A percentile compares a stretch with the other conserved stretches of the same genome.
These are phyloP conservation scores for Myotis brandtii DNA, from an alignment of 2,113 vertebrate species.

Conservation along the genomic window DNA sequence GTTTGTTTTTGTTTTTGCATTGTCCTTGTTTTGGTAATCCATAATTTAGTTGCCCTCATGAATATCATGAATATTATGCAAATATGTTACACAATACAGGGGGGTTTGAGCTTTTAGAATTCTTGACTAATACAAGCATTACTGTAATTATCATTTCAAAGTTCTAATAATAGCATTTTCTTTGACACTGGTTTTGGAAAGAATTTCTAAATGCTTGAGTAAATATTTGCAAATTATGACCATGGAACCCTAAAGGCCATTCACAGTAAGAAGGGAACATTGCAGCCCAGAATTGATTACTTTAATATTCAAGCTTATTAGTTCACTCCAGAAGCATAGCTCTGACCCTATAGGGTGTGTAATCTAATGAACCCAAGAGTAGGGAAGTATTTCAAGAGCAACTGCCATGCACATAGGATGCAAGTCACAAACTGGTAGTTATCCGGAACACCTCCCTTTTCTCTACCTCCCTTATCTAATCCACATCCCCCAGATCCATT, in stretches of 20 bases:
- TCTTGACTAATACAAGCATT: constrained; percentile 30
- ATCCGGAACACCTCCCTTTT: not conserved
- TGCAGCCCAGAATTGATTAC: constrained; percentile 55
- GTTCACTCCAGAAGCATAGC: constrained; percentile 8
- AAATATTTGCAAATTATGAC: constrained; percentile 73
- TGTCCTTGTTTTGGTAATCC: constrained; percentile 55
- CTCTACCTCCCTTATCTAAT: not conserved
- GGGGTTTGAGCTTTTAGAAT: constrained; percentile 48
- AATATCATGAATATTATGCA: constrained; percentile 51
- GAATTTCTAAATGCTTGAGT: constrained; percentile 54
- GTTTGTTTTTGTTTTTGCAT: not conserved
- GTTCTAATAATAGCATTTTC: constrained; percentile 68
- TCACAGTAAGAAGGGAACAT: constrained; percentile 19
- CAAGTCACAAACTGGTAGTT: not conserved
- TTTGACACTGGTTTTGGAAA: constrained; percentile 36
- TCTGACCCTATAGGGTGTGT: not conserved
- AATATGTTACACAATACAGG: constrained; percentile 50
- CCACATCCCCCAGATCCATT: not conserved
- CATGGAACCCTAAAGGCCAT: constrained; percentile 38
- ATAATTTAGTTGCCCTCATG: constrained; percentile 43
- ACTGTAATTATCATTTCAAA: constrained; percentile 69
- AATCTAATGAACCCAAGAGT: constrained; percentile 1
- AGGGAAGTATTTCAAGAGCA: not conserved
- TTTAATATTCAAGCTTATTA: constrained; percentile 53
- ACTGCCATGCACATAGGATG: not conserved